These are phyloP conservation scores for Sitobion miscanthi DNA, from an alignment of 1,140 invertebrate genomes.

Conservation along the genomic window DNA sequence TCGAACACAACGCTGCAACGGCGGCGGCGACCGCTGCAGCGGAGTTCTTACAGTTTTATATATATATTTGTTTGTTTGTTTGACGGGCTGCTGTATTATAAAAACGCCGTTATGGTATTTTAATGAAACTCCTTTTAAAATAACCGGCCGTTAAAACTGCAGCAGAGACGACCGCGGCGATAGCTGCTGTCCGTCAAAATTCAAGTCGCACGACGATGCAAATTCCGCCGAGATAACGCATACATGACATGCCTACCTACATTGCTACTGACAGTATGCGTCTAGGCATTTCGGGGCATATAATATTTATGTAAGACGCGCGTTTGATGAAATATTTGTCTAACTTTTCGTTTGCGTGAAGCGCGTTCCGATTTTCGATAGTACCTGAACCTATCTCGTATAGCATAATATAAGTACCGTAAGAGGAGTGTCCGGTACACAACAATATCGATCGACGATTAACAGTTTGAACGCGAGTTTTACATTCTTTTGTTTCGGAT, in stretches of 20 bases:
- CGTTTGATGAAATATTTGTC: background rate
- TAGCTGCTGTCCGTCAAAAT: background rate
- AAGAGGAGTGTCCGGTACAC: background rate
- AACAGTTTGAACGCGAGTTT: background rate
- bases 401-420: background rate
- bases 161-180: background rate
- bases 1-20: background rate
- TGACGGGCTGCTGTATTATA: background rate
- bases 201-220: background rate
- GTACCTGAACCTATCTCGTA: background rate
- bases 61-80: background rate
- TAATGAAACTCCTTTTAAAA: slow-evolving; percentile 12
- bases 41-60: background rate
- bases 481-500: background rate
- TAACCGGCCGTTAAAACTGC: background rate
- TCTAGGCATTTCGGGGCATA: background rate
- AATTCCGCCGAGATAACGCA: background rate
- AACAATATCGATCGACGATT: background rate
- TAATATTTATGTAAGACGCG: background rate
- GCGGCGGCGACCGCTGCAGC: background rate
- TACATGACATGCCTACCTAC: background rate
- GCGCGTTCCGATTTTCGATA: background rate
- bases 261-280: no score
- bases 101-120: slow-evolving; percentile 6
- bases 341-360: background rate